Evolutionary conservation across 2,888 invertebrate genomes (phyloP).

Genomic region (Drepana falcataria): DNA sequence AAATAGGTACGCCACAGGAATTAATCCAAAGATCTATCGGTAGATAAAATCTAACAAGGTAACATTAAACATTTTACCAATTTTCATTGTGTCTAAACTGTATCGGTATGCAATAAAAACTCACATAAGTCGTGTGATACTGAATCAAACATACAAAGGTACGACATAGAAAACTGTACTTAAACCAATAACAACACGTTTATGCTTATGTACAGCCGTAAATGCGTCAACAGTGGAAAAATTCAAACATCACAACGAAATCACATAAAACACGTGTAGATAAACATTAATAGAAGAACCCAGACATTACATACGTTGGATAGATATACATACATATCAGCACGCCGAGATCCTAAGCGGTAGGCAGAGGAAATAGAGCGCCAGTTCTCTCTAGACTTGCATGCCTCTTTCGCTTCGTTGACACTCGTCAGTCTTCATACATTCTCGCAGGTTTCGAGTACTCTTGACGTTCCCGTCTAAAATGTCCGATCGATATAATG

Average conservation of each 20-base stretch:
- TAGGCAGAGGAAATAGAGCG: too few species aligned
- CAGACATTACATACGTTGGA: not conserved
- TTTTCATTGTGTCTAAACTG: not conserved
- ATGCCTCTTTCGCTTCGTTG: too few species aligned
- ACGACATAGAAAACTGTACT: not conserved
- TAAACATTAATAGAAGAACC: not conserved
- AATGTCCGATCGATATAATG: too few species aligned
- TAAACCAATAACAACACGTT: not conserved
- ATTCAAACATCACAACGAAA: not conserved
- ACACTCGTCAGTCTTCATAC: too few species aligned
- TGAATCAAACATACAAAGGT: not conserved
- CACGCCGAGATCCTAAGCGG: too few species aligned
- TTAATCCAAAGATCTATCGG: conserved; percentile 1
- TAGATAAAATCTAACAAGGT: not conserved
- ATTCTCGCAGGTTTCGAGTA: too few species aligned
- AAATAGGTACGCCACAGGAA: conserved; percentile 10
- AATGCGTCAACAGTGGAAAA: not conserved
- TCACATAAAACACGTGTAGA: not conserved
- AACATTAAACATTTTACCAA: not conserved
- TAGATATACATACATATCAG: not conserved
- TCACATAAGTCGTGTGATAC: not conserved
- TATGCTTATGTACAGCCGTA: not conserved
- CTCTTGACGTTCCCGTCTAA: too few species aligned
- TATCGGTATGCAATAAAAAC: not conserved
- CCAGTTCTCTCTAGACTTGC: too few species aligned